A percentile compares a stretch with the other conserved stretches of the same genome.
Conservation (phyloP, 2,797 vertebrate genomes). For the Sebastes hubbsi region DNA sequence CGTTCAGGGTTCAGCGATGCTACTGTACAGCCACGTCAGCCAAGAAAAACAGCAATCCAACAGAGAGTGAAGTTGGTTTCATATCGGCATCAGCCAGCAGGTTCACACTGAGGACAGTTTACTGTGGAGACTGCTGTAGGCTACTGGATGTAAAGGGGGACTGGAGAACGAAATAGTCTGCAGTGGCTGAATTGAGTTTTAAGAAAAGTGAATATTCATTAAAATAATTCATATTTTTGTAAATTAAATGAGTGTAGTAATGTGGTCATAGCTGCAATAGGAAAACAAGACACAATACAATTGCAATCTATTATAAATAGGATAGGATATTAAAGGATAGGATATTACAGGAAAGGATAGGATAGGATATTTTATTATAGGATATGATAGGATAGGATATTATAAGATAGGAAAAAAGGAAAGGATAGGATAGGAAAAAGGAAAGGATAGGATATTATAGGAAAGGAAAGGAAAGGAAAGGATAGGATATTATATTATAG, state of each 20-base stretch:
- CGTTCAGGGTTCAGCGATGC: neutral
- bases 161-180: neutral
- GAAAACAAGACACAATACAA: neutral
- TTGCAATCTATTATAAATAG: neutral
- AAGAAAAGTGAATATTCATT: neutral
- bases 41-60: fast-evolving
- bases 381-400: too few species aligned
- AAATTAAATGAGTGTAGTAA: neutral
- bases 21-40: too few species aligned
- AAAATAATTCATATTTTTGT: neutral
- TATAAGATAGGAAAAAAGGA: too few species aligned
- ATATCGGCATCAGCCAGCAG: neutral
- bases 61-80: neutral
- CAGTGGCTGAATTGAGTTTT: neutral
- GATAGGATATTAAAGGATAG: too few species aligned
- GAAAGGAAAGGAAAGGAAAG: too few species aligned
- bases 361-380: too few species aligned
- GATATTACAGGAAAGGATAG: too few species aligned
- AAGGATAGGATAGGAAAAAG: too few species aligned
- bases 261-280: neutral
- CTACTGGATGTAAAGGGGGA: too few species aligned
- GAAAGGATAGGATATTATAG: too few species aligned
- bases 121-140: too few species aligned
- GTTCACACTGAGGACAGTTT: neutral
- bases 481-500: too few species aligned